phyloP scores from a whole-genome alignment of 2,797 vertebrate species.

The Kryptopterus vitreolus region DNA sequence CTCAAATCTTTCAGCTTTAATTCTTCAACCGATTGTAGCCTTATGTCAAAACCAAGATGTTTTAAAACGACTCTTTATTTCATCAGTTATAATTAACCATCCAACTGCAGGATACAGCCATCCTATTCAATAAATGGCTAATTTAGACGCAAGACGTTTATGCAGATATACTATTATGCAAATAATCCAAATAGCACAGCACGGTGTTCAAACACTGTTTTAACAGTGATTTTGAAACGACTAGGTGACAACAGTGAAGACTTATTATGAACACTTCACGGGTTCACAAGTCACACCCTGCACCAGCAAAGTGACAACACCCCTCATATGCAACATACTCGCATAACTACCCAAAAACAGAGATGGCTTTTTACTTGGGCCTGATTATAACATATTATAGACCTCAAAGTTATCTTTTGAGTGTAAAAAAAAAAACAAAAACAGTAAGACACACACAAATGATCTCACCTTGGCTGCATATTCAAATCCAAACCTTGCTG shows the following conservation, averaged over 20 bases:
- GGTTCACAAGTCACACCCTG: background rate
- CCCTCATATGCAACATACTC: background rate
- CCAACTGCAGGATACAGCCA: rapidly evolving
- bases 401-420: background rate
- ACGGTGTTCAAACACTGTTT: background rate
- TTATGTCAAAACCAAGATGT: background rate
- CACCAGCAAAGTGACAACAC: background rate
- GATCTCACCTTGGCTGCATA: background rate
- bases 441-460: background rate
- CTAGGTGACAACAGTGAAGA: background rate
- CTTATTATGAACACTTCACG: background rate
- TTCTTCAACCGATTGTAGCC: background rate
- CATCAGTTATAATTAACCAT: background rate
- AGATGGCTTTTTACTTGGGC: background rate
- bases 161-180: background rate
- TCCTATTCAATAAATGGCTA: background rate
- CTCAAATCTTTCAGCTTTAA: background rate
- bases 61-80: background rate
- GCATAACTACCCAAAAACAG: background rate
- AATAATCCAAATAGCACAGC: background rate
- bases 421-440: too few species aligned
- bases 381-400: background rate
- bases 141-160: background rate
- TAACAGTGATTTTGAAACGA: background rate
- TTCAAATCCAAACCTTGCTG: background rate